Conservation (phyloP, 2,797 vertebrate species). For the Dipus sagitta region DNA sequence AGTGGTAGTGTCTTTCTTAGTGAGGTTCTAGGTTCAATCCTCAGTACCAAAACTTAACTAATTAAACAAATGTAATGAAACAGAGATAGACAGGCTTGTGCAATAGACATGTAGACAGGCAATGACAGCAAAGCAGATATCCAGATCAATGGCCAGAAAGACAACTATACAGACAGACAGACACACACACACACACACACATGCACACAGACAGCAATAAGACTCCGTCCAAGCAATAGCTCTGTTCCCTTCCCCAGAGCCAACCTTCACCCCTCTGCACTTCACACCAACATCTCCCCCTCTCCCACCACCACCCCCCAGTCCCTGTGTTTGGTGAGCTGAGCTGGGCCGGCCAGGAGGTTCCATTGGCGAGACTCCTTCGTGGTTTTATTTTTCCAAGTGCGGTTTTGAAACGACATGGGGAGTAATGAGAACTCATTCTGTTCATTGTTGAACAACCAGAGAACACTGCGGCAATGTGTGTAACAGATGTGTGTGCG, state of each 20-base stretch:
- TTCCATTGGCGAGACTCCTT: constrained; percentile 13
- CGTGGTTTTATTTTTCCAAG: constrained; percentile 66
- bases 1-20: no score
- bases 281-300: background rate
- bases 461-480: constrained; percentile 67
- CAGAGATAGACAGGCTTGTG: background rate
- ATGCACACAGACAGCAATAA: background rate
- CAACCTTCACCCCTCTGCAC: fast-evolving
- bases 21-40: background rate
- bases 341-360: background rate
- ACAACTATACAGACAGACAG: background rate
- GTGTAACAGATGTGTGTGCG: constrained; percentile 74
- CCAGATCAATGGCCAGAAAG: background rate
- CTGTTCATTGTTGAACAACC: constrained; percentile 70
- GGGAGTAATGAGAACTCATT: constrained; percentile 75
- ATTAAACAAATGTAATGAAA: background rate
- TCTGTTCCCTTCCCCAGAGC: background rate
- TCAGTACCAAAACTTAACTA: background rate
- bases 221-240: background rate
- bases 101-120: background rate
- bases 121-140: background rate
- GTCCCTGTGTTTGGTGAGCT: background rate
- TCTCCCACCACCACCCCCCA: fast-evolving
- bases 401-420: constrained; percentile 74
- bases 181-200: background rate